Evolutionary conservation across 2,888 invertebrate genomes (phyloP).

Genomic region (Ochropleura plecta): DNA sequence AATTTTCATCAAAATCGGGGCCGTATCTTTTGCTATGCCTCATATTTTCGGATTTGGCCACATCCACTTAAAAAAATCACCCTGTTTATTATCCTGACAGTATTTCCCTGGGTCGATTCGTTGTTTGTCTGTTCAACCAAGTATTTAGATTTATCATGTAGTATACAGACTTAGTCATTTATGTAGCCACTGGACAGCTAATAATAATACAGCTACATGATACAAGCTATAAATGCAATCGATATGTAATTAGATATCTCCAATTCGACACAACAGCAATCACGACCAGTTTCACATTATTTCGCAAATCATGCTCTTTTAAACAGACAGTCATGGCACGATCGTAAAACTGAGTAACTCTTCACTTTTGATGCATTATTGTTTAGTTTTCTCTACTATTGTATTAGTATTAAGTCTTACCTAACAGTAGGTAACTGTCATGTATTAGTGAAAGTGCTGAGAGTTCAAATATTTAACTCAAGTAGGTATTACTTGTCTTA

Average conservation of each 20-base stretch:
- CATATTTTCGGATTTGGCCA: no score
- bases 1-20: no score
- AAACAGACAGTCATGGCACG: constrained; percentile 27
- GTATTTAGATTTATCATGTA: no score
- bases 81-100: no score
- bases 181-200: neutral
- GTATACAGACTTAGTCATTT: neutral
- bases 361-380: constrained; percentile 25
- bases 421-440: constrained; percentile 43
- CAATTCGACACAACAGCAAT: constrained; percentile 2
- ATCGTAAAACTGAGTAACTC: constrained; percentile 16
- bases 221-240: neutral
- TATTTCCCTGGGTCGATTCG: no score
- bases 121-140: no score
- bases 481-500: constrained; percentile 26
- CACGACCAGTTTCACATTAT: constrained; percentile 25
- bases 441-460: constrained; percentile 61
- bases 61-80: no score
- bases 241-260: constrained; percentile 21
- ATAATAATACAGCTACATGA: neutral
- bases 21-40: no score
- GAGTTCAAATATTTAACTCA: constrained; percentile 58
- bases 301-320: constrained; percentile 33
- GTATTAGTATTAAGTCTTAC: constrained; percentile 53
- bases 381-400: constrained; percentile 51